Conservation (phyloP, 2,888 invertebrate genomes). For the Campaea margaritaria region DNA sequence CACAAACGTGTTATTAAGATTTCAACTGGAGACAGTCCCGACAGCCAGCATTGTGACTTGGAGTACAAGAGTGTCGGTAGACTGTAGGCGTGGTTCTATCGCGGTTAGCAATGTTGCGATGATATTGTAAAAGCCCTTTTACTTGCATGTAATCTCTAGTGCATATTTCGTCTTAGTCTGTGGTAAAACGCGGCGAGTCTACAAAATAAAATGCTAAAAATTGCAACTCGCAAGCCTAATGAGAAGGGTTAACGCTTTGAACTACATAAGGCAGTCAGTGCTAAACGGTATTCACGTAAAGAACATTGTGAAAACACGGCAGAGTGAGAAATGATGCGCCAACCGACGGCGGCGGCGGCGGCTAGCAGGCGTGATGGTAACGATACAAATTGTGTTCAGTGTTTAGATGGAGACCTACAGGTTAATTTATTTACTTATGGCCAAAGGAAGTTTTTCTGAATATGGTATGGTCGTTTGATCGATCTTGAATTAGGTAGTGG, state of each 20-base stretch:
- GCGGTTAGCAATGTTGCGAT: conserved; percentile 19
- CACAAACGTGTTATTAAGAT: conserved; percentile 67
- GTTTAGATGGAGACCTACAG: conserved; percentile 5
- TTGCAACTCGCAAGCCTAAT: no score
- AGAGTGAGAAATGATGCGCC: conserved; percentile 35
- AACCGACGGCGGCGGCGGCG: conserved; percentile 22
- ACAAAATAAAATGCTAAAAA: no score
- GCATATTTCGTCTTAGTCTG: no score
- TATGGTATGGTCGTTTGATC: no score
- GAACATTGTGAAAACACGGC: conserved; percentile 40
- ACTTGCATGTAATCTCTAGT: no score
- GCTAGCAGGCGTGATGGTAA: conserved; percentile 47
- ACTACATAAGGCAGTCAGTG: conserved; percentile 16
- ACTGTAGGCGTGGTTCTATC: conserved; percentile 41
- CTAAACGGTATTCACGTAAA: conserved; percentile 25
- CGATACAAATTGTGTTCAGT: conserved; percentile 55
- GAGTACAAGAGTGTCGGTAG: conserved; percentile 21
- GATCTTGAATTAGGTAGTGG: no score
- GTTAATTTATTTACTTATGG: not conserved
- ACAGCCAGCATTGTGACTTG: conserved; percentile 36
- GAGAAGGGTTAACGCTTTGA: not conserved
- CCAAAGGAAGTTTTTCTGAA: no score
- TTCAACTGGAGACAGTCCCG: conserved; percentile 60
- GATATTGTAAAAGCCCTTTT: no score
- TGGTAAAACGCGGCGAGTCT: no score